Evolutionary conservation across 2,888 invertebrate species (phyloP), one percentile per base, ranked within the genome.

Genomic region (Trileptium ribeirensis): DNA sequence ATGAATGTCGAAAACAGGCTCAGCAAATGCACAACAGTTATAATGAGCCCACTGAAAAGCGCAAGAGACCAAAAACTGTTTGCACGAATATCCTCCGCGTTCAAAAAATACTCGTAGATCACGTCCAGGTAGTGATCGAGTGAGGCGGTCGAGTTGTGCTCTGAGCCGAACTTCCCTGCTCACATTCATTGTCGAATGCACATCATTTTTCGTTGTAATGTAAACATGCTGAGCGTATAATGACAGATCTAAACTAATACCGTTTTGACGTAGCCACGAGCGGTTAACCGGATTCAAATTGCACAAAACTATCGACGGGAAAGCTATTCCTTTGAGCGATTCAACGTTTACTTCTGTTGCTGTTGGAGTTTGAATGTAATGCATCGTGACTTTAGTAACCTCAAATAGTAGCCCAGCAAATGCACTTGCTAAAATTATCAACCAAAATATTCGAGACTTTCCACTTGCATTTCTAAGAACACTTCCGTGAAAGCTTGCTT

Each of bases 1-100:
- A 75, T 75, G 77, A 75, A 75, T 75, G 39, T 75, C 77, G 36
- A 75, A 75, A 3, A 75, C 77, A n/a, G 77, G 77, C n/a, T 37
- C 39, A 24, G 77, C 77, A n/a, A 34, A 8, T 38, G 36, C 77
- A 38, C 77, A 75, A 38, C 77, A 75, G n/a, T 75, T 36, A 36
- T 33, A 34, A 15, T 75, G 77, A 3, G 2, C 8, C 77, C 77
- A 75, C n/a, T 75, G 37, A 36, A 75, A 75, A 8, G 77, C 77
- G 36, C 77, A 75, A n/a, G 77, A n/a, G 2, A 15, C 38, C 2
- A 75, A 36, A 34, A 75, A 37, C n/a, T 75, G 77, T 15, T 33
- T 37, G 36, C 77, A 75, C 3, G 3, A 8, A 36, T 75, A 75
- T 29, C 77, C 77, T 29, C 37, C 77, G 37, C n/a, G n/a, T 29